Conservation (phyloP, 2,888 invertebrate genomes). For the Unio delphinus region DNA sequence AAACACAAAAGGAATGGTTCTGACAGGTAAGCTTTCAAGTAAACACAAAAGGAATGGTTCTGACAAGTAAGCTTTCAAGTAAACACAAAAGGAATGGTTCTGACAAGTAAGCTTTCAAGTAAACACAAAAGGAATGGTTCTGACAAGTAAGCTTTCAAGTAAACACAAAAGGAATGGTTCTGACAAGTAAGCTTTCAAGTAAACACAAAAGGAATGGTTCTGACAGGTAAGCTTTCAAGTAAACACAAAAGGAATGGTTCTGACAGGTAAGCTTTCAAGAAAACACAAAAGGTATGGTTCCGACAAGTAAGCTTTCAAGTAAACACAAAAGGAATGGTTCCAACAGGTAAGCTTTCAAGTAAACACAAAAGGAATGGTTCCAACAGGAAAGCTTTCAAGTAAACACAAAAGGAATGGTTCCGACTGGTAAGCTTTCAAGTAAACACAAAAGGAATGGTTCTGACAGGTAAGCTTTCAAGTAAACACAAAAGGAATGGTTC, state of each 20-base stretch:
- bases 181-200: constrained; percentile 77
- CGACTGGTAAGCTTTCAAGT: constrained; percentile 77
- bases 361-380: constrained; percentile 98
- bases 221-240: constrained; percentile 77
- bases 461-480: constrained; percentile 77
- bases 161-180: constrained; percentile 98
- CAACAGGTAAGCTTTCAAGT: constrained; percentile 77
- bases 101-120: constrained; percentile 77
- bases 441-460: constrained; percentile 98
- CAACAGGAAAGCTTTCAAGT: constrained; percentile 77
- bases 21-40: constrained; percentile 77
- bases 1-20: constrained; percentile 98
- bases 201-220: constrained; percentile 98
- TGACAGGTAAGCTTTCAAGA: constrained; percentile 79
- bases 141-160: constrained; percentile 77
- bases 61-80: constrained; percentile 77
- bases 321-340: constrained; percentile 98
- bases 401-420: constrained; percentile 98
- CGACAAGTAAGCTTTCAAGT: constrained; percentile 77
- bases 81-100: constrained; percentile 98
- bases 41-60: constrained; percentile 98
- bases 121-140: constrained; percentile 98
- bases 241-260: constrained; percentile 98
- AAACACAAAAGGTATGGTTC: constrained; percentile 98
- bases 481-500: constrained; percentile 98